Evolutionary conservation across 2,888 invertebrate species (phyloP).

Genomic region (Xestia sexstrigata): DNA sequence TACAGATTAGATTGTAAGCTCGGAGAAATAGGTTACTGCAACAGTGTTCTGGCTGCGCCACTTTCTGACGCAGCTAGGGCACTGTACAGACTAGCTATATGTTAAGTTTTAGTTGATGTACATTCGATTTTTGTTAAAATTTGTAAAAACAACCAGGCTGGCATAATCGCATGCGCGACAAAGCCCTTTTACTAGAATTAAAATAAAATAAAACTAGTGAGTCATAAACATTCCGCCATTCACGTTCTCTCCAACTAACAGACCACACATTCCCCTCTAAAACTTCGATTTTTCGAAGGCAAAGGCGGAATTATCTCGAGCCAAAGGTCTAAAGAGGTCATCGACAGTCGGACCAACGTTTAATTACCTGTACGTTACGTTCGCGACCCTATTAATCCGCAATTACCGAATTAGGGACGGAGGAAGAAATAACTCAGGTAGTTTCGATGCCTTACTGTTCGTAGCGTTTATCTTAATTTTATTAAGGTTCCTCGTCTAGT

Average conservation of each 20-base stretch:
- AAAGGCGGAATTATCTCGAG: constrained; percentile 54
- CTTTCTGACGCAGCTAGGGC: too few relatives aligned
- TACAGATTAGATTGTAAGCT: too few relatives aligned
- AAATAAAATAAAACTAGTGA: too few relatives aligned
- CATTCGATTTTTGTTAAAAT: too few relatives aligned
- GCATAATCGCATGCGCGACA: too few relatives aligned
- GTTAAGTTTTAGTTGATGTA: too few relatives aligned
- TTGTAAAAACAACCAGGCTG: too few relatives aligned
- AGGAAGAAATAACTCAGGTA: constrained; percentile 63
- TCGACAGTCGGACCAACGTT: constrained; percentile 64
- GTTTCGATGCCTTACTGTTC: constrained; percentile 48
- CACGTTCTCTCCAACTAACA: neutral
- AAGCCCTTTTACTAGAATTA: too few relatives aligned
- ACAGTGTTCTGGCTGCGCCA: too few relatives aligned
- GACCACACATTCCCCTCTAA: constrained; percentile 14
- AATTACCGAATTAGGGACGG: constrained; percentile 66
- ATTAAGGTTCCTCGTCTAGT: constrained; percentile 50
- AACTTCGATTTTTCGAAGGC: constrained; percentile 48
- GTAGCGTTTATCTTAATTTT: constrained; percentile 66
- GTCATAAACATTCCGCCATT: neutral
- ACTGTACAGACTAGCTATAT: too few relatives aligned
- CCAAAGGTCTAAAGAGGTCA: constrained; percentile 63
- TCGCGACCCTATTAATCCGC: constrained; percentile 72
- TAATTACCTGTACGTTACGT: constrained; percentile 70
- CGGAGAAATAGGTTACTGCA: too few relatives aligned